Base-by-base conservation (phyloP, 2,888 invertebrate species). In the Scrobipalpa atriplicella region DNA sequence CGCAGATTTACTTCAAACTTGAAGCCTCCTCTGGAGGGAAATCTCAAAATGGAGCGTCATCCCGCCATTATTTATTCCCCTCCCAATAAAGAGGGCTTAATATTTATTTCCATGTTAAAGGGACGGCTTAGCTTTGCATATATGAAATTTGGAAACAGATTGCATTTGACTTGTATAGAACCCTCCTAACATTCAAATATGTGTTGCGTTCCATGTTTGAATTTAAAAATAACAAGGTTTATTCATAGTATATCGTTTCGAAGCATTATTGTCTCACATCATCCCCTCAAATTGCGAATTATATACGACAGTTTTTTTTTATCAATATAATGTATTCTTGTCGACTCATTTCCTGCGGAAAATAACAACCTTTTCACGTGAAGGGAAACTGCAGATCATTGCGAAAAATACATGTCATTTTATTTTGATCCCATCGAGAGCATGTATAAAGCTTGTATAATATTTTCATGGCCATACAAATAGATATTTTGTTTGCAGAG, bases 1-100 rank as follows among this genome's bases (percentile, higher is more conserved):
- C 88, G 79, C 85, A 88, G 90, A 90, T 89, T 90, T 89, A 90
- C 90, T 90, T 87, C 85, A 86, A 89, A 87, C 85, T 89, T 87
- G 86, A 90, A 86, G 85, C 81, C 29, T 56, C 21, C 21, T 56
- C 64, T 85, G 78, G 87, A 86, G 90, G 89, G 87, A 88, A 87
- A 89, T 89, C 89, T 83, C 79, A 82, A 78, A 83, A 89, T 88
- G 84, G 86, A 79, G 78, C 77, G 80, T 85, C 84, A 86, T 85
- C 85, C 82, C 77, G 78, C 77, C 79, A 82, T 83, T 77, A 81
- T 77, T 79, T 80, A 80, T 84, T 83, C 78, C 74, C 78, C 72
- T 72, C 71, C 72, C 75, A 77, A 73, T 75, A 73, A 78, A 79
- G 64, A 67, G 68, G 60, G 63, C 64, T 68, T 66, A 41, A 43